phyloP scores from a whole-genome alignment of 2,888 invertebrate species.

The Platycheirus albimanus region DNA sequence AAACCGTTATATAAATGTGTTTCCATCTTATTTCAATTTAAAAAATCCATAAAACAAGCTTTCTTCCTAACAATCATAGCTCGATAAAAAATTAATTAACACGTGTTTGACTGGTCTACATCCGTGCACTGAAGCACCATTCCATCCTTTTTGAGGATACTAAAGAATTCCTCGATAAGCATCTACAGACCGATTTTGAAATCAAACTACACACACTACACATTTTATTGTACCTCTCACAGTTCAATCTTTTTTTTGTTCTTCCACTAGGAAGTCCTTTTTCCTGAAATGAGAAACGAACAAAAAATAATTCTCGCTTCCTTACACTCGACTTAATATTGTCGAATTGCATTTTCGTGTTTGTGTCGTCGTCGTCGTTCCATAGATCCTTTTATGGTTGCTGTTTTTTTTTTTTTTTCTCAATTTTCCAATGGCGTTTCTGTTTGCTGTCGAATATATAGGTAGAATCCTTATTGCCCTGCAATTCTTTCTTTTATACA shows the following conservation, averaged over 20 bases:
- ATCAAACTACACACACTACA: not conserved
- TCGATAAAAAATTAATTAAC: conserved; percentile 15
- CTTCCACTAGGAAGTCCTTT: not conserved
- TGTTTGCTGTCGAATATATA: conserved; percentile 14
- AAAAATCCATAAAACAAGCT: not conserved
- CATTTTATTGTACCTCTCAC: conserved; percentile 24
- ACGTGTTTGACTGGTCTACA: not conserved
- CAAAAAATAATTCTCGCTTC: conserved; percentile 12
- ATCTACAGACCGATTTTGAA: conserved; percentile 1
- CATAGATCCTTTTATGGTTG: not conserved
- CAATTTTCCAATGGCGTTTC: too few species aligned
- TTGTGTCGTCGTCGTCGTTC: too few species aligned
- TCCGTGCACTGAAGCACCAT: not conserved
- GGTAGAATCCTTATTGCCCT: conserved; percentile 4
- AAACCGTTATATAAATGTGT: too few species aligned
- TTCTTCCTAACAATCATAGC: not conserved
- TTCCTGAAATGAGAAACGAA: not conserved
- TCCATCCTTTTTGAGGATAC: not conserved
- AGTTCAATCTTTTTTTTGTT: conserved; percentile 66
- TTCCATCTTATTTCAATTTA: too few species aligned
- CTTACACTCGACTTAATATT: conserved; percentile 45
- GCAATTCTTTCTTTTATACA: not conserved
- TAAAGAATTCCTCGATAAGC: conserved; percentile 15
- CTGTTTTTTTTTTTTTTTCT: conserved; percentile 34
- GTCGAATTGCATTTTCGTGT: conserved; percentile 7